Base-by-base conservation (phyloP, 2,888 invertebrate genomes). In the Drosophila aldrichi region DNA sequence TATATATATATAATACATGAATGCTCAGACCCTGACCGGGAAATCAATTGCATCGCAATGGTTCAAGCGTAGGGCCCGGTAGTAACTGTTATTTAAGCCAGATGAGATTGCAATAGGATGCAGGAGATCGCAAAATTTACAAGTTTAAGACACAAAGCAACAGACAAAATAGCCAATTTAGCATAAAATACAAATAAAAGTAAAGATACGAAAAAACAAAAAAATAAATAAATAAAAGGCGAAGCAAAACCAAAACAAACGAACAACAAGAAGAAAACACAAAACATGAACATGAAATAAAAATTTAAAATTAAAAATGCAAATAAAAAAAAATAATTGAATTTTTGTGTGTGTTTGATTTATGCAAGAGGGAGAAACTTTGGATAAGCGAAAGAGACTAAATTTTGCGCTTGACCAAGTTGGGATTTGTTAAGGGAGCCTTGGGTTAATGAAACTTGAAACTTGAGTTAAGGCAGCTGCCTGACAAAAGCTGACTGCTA, bases 161-260 rank as follows among this genome's bases (percentile, higher is more conserved):
- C 83, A 82, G 65, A 77, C 56, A 79, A 88, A 82, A 86, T 86
- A 86, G 89, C 89, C 88, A 88, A 88, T 89, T 89, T 89, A 88
- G 86, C 79, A 78, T 83, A 90, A 87, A 88, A 67, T 74, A 77
- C 54, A 54, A 54, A 29, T 54, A 81, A 71, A 70, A 66, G 49
- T 51, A 51, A 44, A 65, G 61, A 25, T 25, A 40, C 22, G 81
- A 34, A 38, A 52, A 22, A 67, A 69, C 25, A 25, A 25, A 61
- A 51, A 63, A n/a, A 20, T 20, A 34, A 34, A 51, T 51, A n/a
- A n/a, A 52, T 52, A 22, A 52, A 36, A 22, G 25, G 62, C 59
- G 52, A 58, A 64, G 69, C 64, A 72, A 67, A 66, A 32, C 32
- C 32, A 75, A 67, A 70, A 56, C 49, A 61, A 68, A 63, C 52